phyloP scores from a whole-genome alignment of 2,888 invertebrate species.

The Apamea sordens region DNA sequence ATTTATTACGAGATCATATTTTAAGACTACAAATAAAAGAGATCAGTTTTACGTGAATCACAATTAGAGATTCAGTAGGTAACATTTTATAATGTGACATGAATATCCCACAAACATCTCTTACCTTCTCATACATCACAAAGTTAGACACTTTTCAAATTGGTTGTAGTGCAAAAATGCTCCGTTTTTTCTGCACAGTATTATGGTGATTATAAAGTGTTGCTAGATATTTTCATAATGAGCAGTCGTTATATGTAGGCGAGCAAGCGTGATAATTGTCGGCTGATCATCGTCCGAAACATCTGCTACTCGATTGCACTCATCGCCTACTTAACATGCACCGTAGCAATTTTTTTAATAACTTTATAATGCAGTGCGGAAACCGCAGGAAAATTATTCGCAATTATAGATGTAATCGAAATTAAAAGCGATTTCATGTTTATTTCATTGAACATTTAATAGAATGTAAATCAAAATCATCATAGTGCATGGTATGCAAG shows the following conservation, averaged over 20 bases:
- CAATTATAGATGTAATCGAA: slow-evolving; percentile 70
- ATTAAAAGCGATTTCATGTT: slow-evolving; percentile 64
- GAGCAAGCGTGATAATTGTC: slow-evolving; percentile 83
- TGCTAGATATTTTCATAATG: slow-evolving; percentile 71
- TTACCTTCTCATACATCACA: slow-evolving; percentile 25
- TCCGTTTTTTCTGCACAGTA: slow-evolving; percentile 25
- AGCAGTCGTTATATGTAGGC: slow-evolving; percentile 70
- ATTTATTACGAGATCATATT: too few relatives aligned
- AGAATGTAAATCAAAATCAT: slow-evolving; percentile 53
- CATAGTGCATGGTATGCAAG: slow-evolving; percentile 4
- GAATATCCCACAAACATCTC: slow-evolving; percentile 17
- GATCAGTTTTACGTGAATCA: too few relatives aligned
- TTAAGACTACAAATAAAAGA: too few relatives aligned
- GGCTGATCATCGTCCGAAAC: slow-evolving; percentile 72
- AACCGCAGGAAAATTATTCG: slow-evolving; percentile 71
- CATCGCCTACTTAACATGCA: slow-evolving; percentile 73
- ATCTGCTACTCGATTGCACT: slow-evolving; percentile 73
- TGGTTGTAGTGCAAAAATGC: slow-evolving; percentile 33
- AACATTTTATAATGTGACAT: not conserved
- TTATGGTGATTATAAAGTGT: slow-evolving; percentile 60
- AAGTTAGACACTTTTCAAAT: slow-evolving; percentile 36
- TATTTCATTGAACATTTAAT: slow-evolving; percentile 56
- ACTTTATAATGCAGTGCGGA: slow-evolving; percentile 70
- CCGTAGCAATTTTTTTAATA: slow-evolving; percentile 69
- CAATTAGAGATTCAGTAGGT: too few relatives aligned